These are phyloP conservation scores for Cisticola juncidis DNA, from an alignment of 2,113 vertebrate species.

Conservation along the genomic window DNA sequence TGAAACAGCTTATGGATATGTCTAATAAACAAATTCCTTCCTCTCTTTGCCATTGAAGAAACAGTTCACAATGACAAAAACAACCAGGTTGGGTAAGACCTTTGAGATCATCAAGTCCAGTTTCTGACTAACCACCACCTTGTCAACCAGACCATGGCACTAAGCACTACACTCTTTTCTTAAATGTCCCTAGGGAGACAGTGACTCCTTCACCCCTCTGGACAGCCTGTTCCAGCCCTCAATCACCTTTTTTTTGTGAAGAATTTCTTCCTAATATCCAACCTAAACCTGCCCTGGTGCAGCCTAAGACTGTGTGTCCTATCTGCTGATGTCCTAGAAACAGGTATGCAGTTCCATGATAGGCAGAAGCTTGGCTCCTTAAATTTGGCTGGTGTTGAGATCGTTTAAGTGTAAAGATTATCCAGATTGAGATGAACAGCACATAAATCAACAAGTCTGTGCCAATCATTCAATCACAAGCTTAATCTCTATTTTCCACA, in stretches of 20 bases:
- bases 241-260: neutral
- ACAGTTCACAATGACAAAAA: neutral
- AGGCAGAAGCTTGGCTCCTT: neutral
- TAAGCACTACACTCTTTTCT: neutral
- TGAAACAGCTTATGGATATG: neutral
- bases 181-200: neutral
- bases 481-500: neutral
- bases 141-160: neutral
- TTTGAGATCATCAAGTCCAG: neutral
- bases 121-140: neutral
- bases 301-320: neutral
- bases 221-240: neutral
- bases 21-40: neutral
- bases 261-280: neutral
- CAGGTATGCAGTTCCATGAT: neutral
- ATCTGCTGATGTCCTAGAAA: neutral
- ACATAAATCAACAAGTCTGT: neutral
- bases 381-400: neutral
- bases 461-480: neutral
- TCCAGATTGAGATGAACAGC: neutral
- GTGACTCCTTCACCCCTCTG: neutral
- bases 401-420: neutral
- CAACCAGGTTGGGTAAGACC: neutral
- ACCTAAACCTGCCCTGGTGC: neutral
- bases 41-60: neutral